A percentile compares a stretch with the other conserved stretches of the same genome.
Evolutionary conservation across 2,797 vertebrate species (phyloP).

Genomic region (Chrosomus eos): DNA sequence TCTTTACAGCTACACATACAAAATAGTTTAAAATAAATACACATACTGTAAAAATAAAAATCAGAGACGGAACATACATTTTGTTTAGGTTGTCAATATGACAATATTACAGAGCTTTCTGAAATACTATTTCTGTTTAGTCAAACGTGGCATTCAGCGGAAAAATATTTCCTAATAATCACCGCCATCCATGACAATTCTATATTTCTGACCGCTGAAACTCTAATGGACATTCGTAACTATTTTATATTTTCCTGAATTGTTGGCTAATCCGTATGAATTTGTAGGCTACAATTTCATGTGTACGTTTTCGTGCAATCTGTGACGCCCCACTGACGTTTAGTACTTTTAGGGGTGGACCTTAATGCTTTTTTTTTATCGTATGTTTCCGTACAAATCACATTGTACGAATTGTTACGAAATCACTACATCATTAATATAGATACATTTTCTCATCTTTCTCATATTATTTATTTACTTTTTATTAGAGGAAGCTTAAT

Average conservation of each 20-base stretch:
- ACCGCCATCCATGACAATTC: neutral
- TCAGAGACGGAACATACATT: neutral
- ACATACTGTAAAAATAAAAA: neutral
- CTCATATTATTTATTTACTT: neutral
- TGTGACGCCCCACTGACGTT: neutral
- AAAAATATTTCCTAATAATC: neutral
- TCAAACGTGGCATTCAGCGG: neutral
- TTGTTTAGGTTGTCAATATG: neutral
- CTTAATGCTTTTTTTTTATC: neutral
- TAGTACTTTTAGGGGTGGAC: neutral
- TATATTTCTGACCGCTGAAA: neutral
- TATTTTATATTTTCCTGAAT: neutral
- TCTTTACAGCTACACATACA: conserved; percentile 4
- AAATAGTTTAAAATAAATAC: conserved; percentile 11
- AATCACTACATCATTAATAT: neutral
- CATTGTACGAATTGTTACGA: neutral
- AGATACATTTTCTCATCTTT: neutral
- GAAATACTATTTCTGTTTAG: no score
- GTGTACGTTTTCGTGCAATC: neutral
- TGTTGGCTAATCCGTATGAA: neutral
- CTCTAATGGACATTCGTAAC: neutral
- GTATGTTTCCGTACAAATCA: neutral
- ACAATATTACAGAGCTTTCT: neutral
- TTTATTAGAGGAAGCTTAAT: neutral
- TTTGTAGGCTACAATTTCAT: neutral